These are phyloP conservation scores for Cephalophus harveyi DNA, from an alignment of 2,113 vertebrate species.

Conservation along the genomic window DNA sequence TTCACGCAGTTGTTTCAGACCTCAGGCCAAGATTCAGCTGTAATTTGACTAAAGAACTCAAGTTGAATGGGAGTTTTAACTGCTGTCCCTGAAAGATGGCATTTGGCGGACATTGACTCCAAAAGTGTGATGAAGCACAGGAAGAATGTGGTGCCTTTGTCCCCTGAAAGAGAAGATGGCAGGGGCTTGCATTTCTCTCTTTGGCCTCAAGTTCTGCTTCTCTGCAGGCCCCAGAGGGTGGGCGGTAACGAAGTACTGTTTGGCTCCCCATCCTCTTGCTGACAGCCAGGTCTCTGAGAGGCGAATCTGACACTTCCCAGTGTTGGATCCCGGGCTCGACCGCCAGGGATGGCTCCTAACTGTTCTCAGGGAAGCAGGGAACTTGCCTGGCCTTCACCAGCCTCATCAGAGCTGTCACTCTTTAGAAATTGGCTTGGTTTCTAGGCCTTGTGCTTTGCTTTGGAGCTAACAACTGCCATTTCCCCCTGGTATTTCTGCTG, in stretches of 20 bases:
- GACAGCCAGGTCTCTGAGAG: neutral
- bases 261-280: neutral
- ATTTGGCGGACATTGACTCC: neutral
- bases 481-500: neutral
- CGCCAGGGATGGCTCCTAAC: neutral
- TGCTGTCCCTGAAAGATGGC: neutral
- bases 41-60: neutral
- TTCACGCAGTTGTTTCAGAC: neutral
- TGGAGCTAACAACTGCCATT: neutral
- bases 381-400: neutral
- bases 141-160: neutral
- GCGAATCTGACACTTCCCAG: neutral
- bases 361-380: neutral
- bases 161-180: neutral
- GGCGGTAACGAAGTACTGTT: neutral
- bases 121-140: neutral
- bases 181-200: neutral
- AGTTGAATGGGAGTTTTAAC: neutral
- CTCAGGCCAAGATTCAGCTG: neutral
- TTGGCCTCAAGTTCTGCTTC: neutral
- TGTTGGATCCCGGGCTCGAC: rapidly evolving
- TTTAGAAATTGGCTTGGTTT: neutral
- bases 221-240: neutral
- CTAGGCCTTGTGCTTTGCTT: neutral
- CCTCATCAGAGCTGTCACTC: neutral